Evolutionary conservation across 2,888 invertebrate genomes (phyloP).

Genomic region (Blastobasis lacticolella): DNA sequence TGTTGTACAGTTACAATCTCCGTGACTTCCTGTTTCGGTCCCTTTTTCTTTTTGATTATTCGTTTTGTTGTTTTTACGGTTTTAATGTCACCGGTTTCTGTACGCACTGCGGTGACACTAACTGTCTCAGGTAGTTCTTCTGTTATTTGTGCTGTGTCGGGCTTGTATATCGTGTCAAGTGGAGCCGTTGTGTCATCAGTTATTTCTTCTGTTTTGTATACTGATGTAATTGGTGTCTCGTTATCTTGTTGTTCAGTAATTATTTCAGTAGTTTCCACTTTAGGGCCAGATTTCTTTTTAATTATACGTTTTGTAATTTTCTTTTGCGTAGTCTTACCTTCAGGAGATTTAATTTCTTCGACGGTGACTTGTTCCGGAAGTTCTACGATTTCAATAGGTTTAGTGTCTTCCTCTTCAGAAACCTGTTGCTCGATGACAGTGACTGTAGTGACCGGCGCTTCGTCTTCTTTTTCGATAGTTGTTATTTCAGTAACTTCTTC

Average conservation of each 20-base stretch:
- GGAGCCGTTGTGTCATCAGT: conserved; percentile 15
- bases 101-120: conserved; percentile 32
- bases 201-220: conserved; percentile 24
- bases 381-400: conserved; percentile 21
- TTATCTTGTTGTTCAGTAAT: conserved; percentile 26
- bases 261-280: conserved; percentile 20
- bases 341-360: conserved; percentile 19
- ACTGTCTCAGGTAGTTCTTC: conserved; percentile 45
- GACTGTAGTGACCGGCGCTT: conserved; percentile 35
- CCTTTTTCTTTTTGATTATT: conserved; percentile 14
- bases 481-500: conserved; percentile 49
- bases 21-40: conserved; percentile 13
- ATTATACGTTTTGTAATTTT: conserved; percentile 32
- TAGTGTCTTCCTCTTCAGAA: conserved; percentile 27
- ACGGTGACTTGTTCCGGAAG: conserved; percentile 38
- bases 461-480: conserved; percentile 52
- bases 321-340: conserved; percentile 33
- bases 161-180: conserved; percentile 10
- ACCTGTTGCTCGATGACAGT: conserved; percentile 31
- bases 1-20: conserved; percentile 22
- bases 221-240: conserved; percentile 26
- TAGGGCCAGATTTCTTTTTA: conserved; percentile 24
- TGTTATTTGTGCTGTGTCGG: conserved; percentile 13
- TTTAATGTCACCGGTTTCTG: conserved; percentile 26
- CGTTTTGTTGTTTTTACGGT: conserved; percentile 15